Evolutionary conservation across 2,888 invertebrate genomes (phyloP).

Genomic region (Caenorhabditis panamensis): DNA sequence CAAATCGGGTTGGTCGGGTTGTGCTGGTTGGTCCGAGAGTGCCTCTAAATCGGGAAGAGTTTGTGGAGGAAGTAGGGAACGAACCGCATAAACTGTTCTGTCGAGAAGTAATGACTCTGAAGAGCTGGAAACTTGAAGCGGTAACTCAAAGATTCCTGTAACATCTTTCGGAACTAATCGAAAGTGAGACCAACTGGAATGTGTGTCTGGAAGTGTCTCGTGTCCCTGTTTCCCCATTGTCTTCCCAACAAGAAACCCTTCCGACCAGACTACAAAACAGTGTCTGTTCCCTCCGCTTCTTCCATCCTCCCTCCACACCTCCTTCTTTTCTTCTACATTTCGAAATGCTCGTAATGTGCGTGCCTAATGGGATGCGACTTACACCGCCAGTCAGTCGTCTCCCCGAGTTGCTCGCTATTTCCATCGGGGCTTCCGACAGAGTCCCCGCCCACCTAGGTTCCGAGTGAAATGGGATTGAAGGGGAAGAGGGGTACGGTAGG

Average conservation of each 20-base stretch:
- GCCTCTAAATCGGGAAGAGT: no score
- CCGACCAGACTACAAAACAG: conserved; percentile 45
- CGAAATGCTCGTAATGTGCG: conserved; percentile 63
- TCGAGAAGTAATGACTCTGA: no score
- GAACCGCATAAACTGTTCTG: no score
- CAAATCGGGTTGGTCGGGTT: no score
- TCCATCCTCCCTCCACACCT: conserved; percentile 20
- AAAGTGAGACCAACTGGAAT: background rate
- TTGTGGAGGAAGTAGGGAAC: no score
- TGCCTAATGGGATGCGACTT: conserved; percentile 63
- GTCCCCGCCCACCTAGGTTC: conserved; percentile 53
- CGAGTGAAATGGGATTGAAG: conserved; percentile 32
- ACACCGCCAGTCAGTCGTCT: conserved; percentile 36
- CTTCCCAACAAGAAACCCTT: background rate
- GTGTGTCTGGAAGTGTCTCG: background rate
- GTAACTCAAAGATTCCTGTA: no score
- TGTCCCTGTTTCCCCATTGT: conserved; percentile 1
- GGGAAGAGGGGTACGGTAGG: conserved; percentile 34
- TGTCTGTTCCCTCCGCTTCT: conserved; percentile 15
- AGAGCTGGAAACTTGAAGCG: no score
- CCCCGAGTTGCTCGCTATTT: conserved; percentile 25
- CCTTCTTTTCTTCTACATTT: conserved; percentile 47
- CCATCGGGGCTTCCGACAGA: conserved; percentile 12
- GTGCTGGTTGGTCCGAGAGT: conserved; percentile 15
- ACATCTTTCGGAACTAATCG: no score